Evolutionary conservation across 2,888 invertebrate genomes (phyloP).

Genomic region (Drosophila stalkeri): DNA sequence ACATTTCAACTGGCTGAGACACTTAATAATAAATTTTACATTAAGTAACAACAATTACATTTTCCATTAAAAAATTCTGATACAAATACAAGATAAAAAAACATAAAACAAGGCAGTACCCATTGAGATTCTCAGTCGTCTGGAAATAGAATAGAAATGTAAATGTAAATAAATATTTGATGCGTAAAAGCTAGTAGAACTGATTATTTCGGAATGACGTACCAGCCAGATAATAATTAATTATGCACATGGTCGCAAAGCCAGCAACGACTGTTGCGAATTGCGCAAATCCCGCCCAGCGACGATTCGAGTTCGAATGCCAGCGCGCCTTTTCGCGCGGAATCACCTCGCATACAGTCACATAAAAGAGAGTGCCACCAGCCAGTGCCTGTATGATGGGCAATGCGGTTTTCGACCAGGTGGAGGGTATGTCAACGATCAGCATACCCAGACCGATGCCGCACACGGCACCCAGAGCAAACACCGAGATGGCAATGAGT

Average conservation of each 20-base stretch:
- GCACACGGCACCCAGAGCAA: conserved; percentile 89
- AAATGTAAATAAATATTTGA: conserved; percentile 9
- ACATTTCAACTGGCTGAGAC: conserved; percentile 11
- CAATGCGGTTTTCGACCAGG: conserved; percentile 86
- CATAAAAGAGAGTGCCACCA: conserved; percentile 91
- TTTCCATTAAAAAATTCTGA: neutral
- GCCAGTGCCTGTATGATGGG: conserved; percentile 90
- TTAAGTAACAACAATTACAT: conserved; percentile 11
- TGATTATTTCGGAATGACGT: conserved; percentile 21
- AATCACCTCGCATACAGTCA: conserved; percentile 91
- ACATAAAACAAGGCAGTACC: neutral
- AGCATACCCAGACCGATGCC: conserved; percentile 90
- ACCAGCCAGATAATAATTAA: conserved; percentile 87
- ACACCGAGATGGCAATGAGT: conserved; percentile 87
- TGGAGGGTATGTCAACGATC: conserved; percentile 86
- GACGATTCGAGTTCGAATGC: conserved; percentile 87
- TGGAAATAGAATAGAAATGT: conserved; percentile 24
- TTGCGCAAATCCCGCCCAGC: conserved; percentile 88
- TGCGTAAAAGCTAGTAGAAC: conserved; percentile 14
- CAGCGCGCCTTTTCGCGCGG: conserved; percentile 91
- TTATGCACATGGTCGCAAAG: conserved; percentile 88
- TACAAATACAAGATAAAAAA: conserved; percentile 14
- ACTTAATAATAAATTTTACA: conserved; percentile 32
- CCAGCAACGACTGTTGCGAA: conserved; percentile 87
- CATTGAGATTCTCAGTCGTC: conserved; percentile 56